These are phyloP conservation scores for Serrognathus titanus DNA, from an alignment of 2,888 invertebrate genomes.

Conservation along the genomic window DNA sequence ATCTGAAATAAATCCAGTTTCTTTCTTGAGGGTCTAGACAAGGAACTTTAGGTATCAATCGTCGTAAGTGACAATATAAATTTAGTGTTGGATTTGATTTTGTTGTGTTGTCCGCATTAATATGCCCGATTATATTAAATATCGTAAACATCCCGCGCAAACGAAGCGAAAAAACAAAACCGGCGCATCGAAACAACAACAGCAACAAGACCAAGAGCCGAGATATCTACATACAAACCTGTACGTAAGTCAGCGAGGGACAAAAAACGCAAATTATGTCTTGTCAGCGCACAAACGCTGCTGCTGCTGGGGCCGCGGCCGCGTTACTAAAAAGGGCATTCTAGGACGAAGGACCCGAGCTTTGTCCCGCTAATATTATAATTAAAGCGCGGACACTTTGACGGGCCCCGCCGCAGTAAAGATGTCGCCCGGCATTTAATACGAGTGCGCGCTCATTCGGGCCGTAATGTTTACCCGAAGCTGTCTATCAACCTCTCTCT, in stretches of 20 bases:
- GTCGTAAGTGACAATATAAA: background rate
- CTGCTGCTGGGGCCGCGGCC: background rate
- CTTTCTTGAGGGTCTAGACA: no score
- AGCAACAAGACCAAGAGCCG: slow-evolving; percentile 31
- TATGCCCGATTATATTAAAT: slow-evolving; percentile 4
- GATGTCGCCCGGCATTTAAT: slow-evolving; percentile 37
- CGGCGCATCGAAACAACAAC: slow-evolving; percentile 14
- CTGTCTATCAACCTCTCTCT: slow-evolving; percentile 14
- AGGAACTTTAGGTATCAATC: no score
- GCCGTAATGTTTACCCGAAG: slow-evolving; percentile 17
- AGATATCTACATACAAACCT: slow-evolving; percentile 36
- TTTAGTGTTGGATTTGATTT: background rate
- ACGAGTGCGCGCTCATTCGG: slow-evolving; percentile 22
- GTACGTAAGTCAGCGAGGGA: slow-evolving; percentile 35
- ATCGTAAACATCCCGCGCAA: slow-evolving; percentile 17
- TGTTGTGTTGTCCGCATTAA: background rate
- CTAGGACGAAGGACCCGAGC: slow-evolving; percentile 28
- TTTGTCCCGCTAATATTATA: slow-evolving; percentile 44
- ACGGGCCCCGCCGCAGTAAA: slow-evolving; percentile 38
- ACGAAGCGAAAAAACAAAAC: slow-evolving; percentile 17
- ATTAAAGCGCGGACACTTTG: slow-evolving; percentile 43
- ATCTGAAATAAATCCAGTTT: no score
- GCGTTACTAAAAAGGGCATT: slow-evolving; percentile 31
- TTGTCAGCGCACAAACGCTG: slow-evolving; percentile 32
- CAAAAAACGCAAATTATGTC: slow-evolving; percentile 39